Evolutionary conservation across 2,797 vertebrate genomes (phyloP), one percentile per base, ranked within the genome.

Genomic region (Alauda arvensis): DNA sequence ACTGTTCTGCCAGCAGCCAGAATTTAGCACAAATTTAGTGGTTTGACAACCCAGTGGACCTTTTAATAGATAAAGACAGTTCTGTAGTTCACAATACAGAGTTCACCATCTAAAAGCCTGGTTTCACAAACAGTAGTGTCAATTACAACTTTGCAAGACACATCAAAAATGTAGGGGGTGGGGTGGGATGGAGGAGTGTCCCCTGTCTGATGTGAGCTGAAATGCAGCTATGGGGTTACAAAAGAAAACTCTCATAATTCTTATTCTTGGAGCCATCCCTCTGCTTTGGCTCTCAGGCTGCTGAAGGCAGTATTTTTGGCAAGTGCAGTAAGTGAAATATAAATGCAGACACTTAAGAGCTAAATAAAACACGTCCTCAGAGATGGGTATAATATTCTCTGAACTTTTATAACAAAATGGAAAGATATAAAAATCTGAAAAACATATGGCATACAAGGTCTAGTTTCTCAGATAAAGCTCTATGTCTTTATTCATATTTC

Each of bases 111-210:
- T 59, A 48, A 77, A 81, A 85, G 6, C 13, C 31, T 8, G 0
- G 0, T 48, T 65, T 74, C 31, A 34, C 45, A 60, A 72, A 28
- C 3, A 42, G 9, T 43, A 28, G 13, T 23, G 4, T 40, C 10
- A 61, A 39, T 86, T 69, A 42, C 18, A 53, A 26, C 18, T 82
- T 75, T 31, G 34, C 31, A 60, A 83, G 65, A 33, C 6, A 21
- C 10, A 26, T 31, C 14, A 26, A 25, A 80, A 89, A 2, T 0
- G 0, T 12, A 34, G 18, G 0, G 2, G 4, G 1, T 6, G 3
- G 4, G 5, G 3, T 18, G 3, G 4, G 5, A 2, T 18, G 33
- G 19, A 10, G 6, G 19, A 3, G 1, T 51, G 10, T 45, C 25
- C 31, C 7, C 42, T 68, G 53, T 8, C 19, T 46, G 39, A 29